Conservation (phyloP, 2,797 vertebrate species). For the Acipenser oxyrinchus region DNA sequence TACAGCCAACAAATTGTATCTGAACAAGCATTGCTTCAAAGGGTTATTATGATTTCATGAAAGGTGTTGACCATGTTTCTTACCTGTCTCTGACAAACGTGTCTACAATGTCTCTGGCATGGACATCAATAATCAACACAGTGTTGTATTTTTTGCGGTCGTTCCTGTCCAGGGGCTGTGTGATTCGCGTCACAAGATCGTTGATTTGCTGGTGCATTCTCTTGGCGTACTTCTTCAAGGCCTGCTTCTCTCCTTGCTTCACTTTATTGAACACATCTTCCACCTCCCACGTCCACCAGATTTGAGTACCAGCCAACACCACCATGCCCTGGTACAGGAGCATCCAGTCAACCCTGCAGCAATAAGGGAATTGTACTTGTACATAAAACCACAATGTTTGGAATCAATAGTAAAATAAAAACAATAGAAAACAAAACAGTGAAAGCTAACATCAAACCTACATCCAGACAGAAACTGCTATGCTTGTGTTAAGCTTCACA, state of each 20-base stretch:
- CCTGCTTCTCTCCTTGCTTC: constrained; percentile 75
- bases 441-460: neutral
- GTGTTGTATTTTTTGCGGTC: constrained; percentile 89
- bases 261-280: constrained; percentile 81
- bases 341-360: constrained; percentile 88
- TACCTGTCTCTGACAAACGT: constrained; percentile 81
- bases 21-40: no score
- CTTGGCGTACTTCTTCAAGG: constrained; percentile 74
- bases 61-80: neutral
- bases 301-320: constrained; percentile 84
- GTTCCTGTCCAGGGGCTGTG: constrained; percentile 68
- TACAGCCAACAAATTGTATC: no score
- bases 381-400: neutral
- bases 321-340: constrained; percentile 89
- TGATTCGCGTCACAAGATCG: constrained; percentile 78
- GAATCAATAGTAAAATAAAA: neutral
- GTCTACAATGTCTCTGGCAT: constrained; percentile 90
- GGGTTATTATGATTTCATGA: no score
- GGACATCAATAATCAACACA: constrained; percentile 91
- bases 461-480: constrained; percentile 1
- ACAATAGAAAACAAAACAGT: neutral
- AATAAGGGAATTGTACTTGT: neutral
- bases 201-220: constrained; percentile 86
- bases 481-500: no score
- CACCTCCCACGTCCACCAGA: constrained; percentile 98